These are phyloP conservation scores for Ylistrum balloti DNA, from an alignment of 1,140 invertebrate genomes.

Conservation along the genomic window DNA sequence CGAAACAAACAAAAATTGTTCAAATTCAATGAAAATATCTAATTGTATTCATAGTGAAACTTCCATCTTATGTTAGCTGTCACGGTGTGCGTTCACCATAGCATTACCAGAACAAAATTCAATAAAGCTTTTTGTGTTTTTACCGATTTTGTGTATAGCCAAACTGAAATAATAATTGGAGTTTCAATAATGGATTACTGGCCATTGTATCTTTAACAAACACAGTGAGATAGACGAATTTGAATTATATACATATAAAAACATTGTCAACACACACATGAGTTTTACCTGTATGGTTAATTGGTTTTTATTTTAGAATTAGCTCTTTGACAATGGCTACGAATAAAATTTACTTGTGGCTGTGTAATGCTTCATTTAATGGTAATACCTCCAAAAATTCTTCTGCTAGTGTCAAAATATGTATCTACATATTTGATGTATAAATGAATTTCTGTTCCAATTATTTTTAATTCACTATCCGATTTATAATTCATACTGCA, in stretches of 20 bases:
- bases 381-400: background rate
- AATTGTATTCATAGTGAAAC: conserved; percentile 22
- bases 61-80: conserved; percentile 33
- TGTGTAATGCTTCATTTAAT: background rate
- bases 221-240: background rate
- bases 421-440: background rate
- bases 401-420: background rate
- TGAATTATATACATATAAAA: background rate
- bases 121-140: background rate
- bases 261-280: background rate
- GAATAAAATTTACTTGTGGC: background rate
- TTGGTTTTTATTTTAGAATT: conserved; percentile 11
- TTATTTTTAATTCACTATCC: background rate
- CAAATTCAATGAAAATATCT: conserved; percentile 6
- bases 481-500: background rate
- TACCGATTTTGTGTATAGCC: background rate
- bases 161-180: background rate
- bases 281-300: background rate
- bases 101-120: background rate
- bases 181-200: background rate
- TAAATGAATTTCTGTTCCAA: background rate
- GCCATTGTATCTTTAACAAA: background rate
- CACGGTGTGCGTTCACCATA: conserved; percentile 3
- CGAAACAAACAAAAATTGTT: background rate
- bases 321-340: background rate